Percentiles rank a stretch among this genome's conserved stretches.
These are phyloP conservation scores for Myripristis murdjan DNA, from an alignment of 2,797 vertebrate species.

Conservation along the genomic window DNA sequence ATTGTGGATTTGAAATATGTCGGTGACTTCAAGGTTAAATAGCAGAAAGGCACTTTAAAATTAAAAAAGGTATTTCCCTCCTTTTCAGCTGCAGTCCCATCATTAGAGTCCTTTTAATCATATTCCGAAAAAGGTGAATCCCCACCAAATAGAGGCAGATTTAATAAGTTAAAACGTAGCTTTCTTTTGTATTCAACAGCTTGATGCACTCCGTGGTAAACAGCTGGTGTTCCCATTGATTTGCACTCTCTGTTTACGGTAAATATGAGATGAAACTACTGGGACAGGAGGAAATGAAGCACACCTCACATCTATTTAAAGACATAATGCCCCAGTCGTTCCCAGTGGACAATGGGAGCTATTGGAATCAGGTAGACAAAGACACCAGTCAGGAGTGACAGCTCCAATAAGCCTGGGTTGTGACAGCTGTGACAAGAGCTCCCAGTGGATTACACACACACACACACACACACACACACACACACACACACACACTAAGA, in stretches of 20 bases:
- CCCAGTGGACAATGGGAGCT: constrained; percentile 8
- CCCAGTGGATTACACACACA: constrained; percentile 32
- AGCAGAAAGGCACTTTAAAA: constrained; percentile 25
- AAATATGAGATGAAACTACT: not conserved
- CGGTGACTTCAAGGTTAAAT: constrained; percentile 20
- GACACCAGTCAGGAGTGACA: constrained; percentile 32
- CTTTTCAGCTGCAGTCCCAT: too few relatives aligned
- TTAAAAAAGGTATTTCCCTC: not conserved
- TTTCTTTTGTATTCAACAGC: not conserved
- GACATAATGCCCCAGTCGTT: constrained; percentile 7
- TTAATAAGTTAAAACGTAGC: too few relatives aligned
- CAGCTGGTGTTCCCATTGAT: not conserved
- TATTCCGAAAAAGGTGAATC: too few relatives aligned
- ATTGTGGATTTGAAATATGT: not conserved
- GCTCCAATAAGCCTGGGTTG: constrained; percentile 29
- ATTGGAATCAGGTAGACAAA: constrained; percentile 35
- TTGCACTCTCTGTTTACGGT: not conserved
- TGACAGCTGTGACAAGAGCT: constrained; percentile 52
- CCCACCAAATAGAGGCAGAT: too few relatives aligned
- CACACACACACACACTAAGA: not conserved
- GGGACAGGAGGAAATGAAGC: not conserved
- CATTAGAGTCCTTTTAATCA: too few relatives aligned
- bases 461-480: constrained; percentile 6
- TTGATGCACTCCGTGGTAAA: too few relatives aligned
- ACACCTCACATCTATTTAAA: not conserved